phyloP scores from a whole-genome alignment of 2,113 vertebrate genomes.

The Pyxicephalus adspersus region DNA sequence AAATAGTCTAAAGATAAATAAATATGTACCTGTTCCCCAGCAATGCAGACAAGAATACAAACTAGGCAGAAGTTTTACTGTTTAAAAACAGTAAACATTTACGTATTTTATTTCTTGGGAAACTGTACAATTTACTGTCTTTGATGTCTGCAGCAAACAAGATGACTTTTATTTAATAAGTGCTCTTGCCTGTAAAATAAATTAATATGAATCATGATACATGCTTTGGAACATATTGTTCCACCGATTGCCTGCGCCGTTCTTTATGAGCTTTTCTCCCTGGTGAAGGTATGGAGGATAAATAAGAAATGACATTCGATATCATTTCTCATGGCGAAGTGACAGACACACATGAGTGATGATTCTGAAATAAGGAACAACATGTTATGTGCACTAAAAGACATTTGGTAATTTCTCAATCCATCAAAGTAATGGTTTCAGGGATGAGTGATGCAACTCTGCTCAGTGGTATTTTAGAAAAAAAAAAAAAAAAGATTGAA shows the following conservation, averaged over 20 bases:
- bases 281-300: slow-evolving; percentile 44
- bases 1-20: not conserved
- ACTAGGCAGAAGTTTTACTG: not conserved
- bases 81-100: not conserved
- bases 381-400: slow-evolving; percentile 53
- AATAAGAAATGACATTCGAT: slow-evolving; percentile 52
- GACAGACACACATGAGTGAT: slow-evolving; percentile 47
- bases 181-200: not conserved
- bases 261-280: slow-evolving; percentile 43
- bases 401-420: slow-evolving; percentile 55
- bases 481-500: not conserved
- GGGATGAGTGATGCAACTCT: slow-evolving; percentile 44
- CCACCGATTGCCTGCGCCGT: not conserved
- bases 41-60: not conserved
- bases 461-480: not conserved
- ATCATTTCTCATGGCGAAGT: slow-evolving; percentile 42
- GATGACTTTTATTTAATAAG: slow-evolving; percentile 31
- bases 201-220: slow-evolving; percentile 29
- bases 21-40: too few species aligned
- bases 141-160: not conserved
- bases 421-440: slow-evolving; percentile 48
- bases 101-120: not conserved
- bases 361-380: slow-evolving; percentile 50
- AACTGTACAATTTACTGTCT: not conserved
- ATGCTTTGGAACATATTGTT: slow-evolving; percentile 38